These are phyloP conservation scores for Sebastes schlegelii DNA, from an alignment of 2,113 vertebrate genomes.

Conservation along the genomic window DNA sequence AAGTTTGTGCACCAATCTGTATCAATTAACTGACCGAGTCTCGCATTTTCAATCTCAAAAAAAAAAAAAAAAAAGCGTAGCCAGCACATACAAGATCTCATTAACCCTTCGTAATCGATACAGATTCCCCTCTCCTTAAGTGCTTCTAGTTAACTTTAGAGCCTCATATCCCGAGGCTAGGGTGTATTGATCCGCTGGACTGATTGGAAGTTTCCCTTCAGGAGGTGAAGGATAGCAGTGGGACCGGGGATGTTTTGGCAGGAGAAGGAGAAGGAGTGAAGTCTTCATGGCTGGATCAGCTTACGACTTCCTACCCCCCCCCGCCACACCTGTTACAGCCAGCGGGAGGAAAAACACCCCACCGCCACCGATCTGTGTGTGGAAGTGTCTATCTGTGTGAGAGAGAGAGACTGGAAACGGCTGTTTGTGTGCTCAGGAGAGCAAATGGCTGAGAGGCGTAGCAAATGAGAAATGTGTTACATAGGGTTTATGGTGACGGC, in stretches of 20 bases:
- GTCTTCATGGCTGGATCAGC: slow-evolving; percentile 67
- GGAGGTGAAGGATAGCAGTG: slow-evolving; percentile 55
- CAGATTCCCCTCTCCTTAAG: slow-evolving; percentile 66
- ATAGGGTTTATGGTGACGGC: slow-evolving; percentile 73
- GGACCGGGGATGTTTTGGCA: slow-evolving; percentile 60
- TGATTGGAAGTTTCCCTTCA: slow-evolving; percentile 79
- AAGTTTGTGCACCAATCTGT: slow-evolving; percentile 46
- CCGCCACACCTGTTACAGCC: slow-evolving; percentile 74
- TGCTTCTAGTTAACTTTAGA: slow-evolving; percentile 75
- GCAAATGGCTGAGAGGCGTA: slow-evolving; percentile 70
- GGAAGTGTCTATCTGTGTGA: not conserved
- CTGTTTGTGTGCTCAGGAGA: slow-evolving; percentile 61
- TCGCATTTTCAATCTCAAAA: slow-evolving; percentile 10
- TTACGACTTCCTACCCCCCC: slow-evolving; percentile 67
- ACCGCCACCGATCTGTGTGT: slow-evolving; percentile 32
- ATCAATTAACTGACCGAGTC: slow-evolving; percentile 55
- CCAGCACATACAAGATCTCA: slow-evolving; percentile 61
- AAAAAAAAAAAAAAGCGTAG: slow-evolving; percentile 28
- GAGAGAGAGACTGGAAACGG: slow-evolving; percentile 12
- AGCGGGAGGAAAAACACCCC: slow-evolving; percentile 29
- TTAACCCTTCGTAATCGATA: slow-evolving; percentile 80
- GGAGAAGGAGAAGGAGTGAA: slow-evolving; percentile 41
- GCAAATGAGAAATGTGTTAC: slow-evolving; percentile 78
- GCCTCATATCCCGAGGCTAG: slow-evolving; percentile 67
- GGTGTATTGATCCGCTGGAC: slow-evolving; percentile 74